These are phyloP conservation scores for Catagonus wagneri DNA, from an alignment of 2,113 vertebrate species.

Conservation along the genomic window DNA sequence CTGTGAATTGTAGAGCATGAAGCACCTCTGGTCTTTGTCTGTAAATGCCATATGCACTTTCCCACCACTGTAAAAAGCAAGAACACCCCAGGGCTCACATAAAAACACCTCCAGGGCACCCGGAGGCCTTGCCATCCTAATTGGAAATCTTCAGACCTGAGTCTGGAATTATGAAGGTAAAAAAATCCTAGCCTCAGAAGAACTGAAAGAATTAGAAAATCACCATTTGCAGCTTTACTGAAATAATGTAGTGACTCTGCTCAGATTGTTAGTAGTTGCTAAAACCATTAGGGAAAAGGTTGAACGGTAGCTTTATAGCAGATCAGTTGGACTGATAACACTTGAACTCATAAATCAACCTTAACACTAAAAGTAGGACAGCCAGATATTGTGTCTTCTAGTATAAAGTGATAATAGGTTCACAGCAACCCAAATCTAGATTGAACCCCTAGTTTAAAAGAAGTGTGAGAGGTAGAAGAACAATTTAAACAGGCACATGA, in stretches of 20 bases:
- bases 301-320: not conserved
- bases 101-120: not conserved
- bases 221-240: not conserved
- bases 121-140: not conserved
- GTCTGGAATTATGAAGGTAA: not conserved
- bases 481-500: not conserved
- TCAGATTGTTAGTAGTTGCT: not conserved
- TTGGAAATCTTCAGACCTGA: not conserved
- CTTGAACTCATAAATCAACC: not conserved
- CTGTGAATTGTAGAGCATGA: not conserved
- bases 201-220: constrained; percentile 22
- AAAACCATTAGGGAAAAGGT: not conserved
- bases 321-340: not conserved
- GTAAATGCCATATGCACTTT: not conserved
- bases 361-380: constrained; percentile 1
- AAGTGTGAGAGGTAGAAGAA: not conserved
- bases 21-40: not conserved
- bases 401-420: not conserved
- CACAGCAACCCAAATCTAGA: not conserved
- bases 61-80: not conserved
- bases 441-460: not conserved
- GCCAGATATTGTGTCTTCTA: not conserved
- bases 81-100: not conserved
- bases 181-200: not conserved
- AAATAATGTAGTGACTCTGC: not conserved